Evolutionary conservation across 2,888 invertebrate species (phyloP).

Genomic region (Brenthis ino): DNA sequence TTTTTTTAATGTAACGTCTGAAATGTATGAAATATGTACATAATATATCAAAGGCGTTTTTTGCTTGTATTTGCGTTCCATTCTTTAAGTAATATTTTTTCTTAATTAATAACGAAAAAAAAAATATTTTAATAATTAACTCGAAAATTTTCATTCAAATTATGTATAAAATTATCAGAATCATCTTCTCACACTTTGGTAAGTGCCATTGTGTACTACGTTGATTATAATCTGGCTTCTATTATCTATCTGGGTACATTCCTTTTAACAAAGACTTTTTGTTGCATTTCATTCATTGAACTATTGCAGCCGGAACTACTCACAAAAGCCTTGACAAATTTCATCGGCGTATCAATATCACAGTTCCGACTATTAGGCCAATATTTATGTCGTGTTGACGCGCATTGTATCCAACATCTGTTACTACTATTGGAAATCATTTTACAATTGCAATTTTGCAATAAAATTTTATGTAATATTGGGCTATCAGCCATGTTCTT

Average conservation of each 20-base stretch:
- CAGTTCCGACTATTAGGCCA: conserved; percentile 76
- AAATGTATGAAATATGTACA: too few species aligned
- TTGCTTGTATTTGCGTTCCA: too few species aligned
- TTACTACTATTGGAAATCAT: conserved; percentile 36
- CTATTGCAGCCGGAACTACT: conserved; percentile 75
- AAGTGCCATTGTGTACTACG: conserved; percentile 41
- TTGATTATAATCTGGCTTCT: conserved; percentile 37
- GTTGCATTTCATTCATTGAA: conserved; percentile 48
- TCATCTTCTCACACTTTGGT: not conserved
- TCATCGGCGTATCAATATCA: conserved; percentile 71
- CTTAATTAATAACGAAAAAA: too few species aligned
- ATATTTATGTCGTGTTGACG: conserved; percentile 73
- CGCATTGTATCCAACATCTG: conserved; percentile 54
- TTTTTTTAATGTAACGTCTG: too few species aligned
- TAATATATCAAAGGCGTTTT: too few species aligned
- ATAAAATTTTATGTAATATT: conserved; percentile 29
- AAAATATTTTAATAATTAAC: too few species aligned
- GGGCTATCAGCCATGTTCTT: conserved; percentile 1
- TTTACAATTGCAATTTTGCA: conserved; percentile 33
- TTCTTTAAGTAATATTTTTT: too few species aligned
- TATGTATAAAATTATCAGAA: conserved; percentile 48
- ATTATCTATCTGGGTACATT: conserved; percentile 72
- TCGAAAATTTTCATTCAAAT: not conserved
- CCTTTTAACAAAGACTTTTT: conserved; percentile 56
- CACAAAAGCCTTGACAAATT: conserved; percentile 73